Evolutionary conservation across 2,888 invertebrate genomes (phyloP), one percentile per base, ranked within the genome.

Genomic region (Caenorhabditis panamensis): DNA sequence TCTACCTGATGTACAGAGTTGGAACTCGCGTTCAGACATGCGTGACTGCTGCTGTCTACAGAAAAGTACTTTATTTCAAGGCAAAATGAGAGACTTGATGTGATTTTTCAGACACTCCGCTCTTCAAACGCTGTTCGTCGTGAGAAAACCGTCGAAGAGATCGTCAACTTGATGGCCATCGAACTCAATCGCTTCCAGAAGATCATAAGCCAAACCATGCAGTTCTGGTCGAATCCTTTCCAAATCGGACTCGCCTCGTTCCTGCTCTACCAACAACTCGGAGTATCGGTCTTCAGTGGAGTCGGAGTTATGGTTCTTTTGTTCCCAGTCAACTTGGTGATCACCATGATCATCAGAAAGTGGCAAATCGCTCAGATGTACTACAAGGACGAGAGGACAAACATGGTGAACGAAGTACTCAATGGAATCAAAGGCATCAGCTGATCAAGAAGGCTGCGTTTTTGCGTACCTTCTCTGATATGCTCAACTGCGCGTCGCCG

Each of bases 221-320:
- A 90, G 64, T 90, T 89, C 77, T 90, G 90, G 90, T 88, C 88
- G 8, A 90, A 87, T 13, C 90, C 90, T 11, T 67, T 90, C 53
- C 82, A 84, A 73, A 83, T 84, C 26, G 79, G 80, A 36, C 51
- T 85, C 11, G 87, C 90, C 0, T 83, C 91, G 8, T 88, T 84
- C 66, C 91, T 92, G 82, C 90, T 93, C 41, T 93, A 91, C 92
- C 83, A 90, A 83, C 91, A 92, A 78, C 89, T 93, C 86, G 94
- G 94, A 0, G 94, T 95, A 0, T 95, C 96, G 0, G 96, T 96
- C 0, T 92, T 98, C n/a, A 95, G 96, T 58, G 96, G 96, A n/a
- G 92, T 98, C 63, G 95, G 94, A 2, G 95, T 97, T 44, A 96
- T 98, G 96, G 94, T 98, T 51, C 93, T 97, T 59, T 93, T 98